These are phyloP conservation scores for Actenoides hombroni DNA, from an alignment of 2,113 vertebrate genomes.

Conservation along the genomic window DNA sequence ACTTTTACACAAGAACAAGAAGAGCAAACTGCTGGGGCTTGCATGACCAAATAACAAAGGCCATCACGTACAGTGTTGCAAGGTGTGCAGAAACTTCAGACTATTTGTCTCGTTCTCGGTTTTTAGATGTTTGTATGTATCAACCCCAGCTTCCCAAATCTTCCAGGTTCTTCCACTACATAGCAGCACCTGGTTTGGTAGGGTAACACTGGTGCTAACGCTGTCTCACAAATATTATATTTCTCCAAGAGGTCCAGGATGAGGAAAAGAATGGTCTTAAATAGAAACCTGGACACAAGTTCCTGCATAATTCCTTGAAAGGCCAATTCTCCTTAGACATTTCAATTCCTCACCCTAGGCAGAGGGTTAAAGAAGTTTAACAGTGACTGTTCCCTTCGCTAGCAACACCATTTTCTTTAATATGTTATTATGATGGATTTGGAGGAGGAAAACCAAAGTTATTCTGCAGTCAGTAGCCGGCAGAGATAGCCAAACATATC, in stretches of 20 bases:
- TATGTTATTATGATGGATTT: not conserved
- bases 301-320: not conserved
- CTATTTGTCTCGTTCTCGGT: not conserved
- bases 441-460: not conserved
- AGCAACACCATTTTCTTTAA: not conserved
- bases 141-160: not conserved
- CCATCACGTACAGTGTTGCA: not conserved
- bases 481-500: not conserved
- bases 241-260: not conserved
- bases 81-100: not conserved
- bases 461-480: not conserved
- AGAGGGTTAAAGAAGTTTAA: not conserved
- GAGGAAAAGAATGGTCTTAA: not conserved
- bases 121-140: not conserved
- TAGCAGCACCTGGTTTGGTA: not conserved
- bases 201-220: not conserved
- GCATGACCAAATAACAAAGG: not conserved
- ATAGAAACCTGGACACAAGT: not conserved
- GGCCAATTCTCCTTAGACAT: not conserved
- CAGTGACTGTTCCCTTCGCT: not conserved
- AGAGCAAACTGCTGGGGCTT: not conserved
- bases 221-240: not conserved
- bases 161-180: not conserved
- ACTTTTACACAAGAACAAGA: not conserved
- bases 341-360: not conserved